These are phyloP conservation scores for Cyprinodon tularosa DNA, from an alignment of 2,113 vertebrate species.

Conservation along the genomic window DNA sequence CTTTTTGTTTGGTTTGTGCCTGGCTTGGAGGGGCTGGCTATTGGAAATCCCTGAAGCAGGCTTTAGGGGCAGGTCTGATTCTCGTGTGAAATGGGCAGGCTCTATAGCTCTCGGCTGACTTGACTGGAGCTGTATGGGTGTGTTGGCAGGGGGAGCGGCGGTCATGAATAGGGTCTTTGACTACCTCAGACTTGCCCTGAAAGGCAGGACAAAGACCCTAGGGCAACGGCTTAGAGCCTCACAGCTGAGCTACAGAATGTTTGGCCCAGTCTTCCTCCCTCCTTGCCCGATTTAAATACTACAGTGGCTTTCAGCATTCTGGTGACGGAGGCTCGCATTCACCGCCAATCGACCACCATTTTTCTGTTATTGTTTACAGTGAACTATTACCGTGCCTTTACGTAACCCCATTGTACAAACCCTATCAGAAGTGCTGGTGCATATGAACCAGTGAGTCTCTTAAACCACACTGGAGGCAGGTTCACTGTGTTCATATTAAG, in stretches of 20 bases:
- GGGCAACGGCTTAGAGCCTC: constrained; percentile 83
- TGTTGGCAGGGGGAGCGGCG: constrained; percentile 81
- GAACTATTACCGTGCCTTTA: constrained; percentile 50
- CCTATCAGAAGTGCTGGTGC: constrained; percentile 36
- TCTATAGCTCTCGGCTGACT: constrained; percentile 82
- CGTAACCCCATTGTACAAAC: constrained; percentile 45
- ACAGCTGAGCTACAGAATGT: constrained; percentile 83
- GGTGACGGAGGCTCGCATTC: constrained; percentile 64
- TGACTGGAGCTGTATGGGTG: constrained; percentile 83
- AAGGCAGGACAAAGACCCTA: constrained; percentile 84
- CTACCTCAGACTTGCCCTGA: constrained; percentile 84
- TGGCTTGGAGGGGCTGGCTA: constrained; percentile 75
- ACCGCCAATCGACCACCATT: constrained; percentile 59
- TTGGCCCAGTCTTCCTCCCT: constrained; percentile 76
- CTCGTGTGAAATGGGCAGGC: constrained; percentile 83
- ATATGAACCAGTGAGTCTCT: constrained; percentile 47
- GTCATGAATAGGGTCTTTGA: constrained; percentile 85
- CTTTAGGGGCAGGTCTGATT: constrained; percentile 82
- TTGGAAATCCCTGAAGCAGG: constrained; percentile 84
- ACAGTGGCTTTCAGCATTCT: constrained; percentile 78
- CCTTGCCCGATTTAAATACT: constrained; percentile 79
- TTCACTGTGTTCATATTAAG: constrained; percentile 60
- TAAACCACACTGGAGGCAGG: constrained; percentile 38
- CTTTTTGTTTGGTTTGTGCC: constrained; percentile 81
- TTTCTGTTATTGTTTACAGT: constrained; percentile 76